Evolutionary conservation across 2,888 invertebrate genomes (phyloP).

Genomic region (Xestia ashworthii): DNA sequence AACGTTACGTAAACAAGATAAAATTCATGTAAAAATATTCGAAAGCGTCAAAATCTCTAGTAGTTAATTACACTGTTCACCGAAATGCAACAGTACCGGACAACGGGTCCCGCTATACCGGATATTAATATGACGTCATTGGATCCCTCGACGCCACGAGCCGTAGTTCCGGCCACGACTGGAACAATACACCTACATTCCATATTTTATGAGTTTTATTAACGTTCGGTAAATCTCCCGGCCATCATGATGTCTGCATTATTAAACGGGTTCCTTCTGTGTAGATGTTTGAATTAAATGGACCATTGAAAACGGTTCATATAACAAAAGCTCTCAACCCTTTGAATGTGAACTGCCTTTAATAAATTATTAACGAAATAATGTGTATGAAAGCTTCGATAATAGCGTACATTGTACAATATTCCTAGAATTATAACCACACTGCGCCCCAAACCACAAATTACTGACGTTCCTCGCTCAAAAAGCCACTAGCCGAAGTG

Average conservation of each 20-base stretch:
- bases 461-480: too few relatives aligned
- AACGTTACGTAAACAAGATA: conserved; percentile 60
- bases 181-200: conserved; percentile 75
- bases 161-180: conserved; percentile 77
- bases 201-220: conserved; percentile 71
- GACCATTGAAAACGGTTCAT: conserved; percentile 30
- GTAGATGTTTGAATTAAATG: conserved; percentile 31
- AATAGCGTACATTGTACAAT: conserved; percentile 26
- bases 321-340: conserved; percentile 33
- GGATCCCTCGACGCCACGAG: conserved; percentile 73
- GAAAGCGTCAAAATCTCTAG: conserved; percentile 60
- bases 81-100: conserved; percentile 75
- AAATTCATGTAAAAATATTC: conserved; percentile 57
- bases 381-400: conserved; percentile 20
- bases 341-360: conserved; percentile 15
- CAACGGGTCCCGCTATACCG: conserved; percentile 76
- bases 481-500: too few relatives aligned
- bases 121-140: conserved; percentile 84
- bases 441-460: too few relatives aligned
- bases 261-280: conserved; percentile 41
- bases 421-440: neutral
- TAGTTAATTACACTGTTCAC: conserved; percentile 63
- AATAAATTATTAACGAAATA: conserved; percentile 31
- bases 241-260: conserved; percentile 39
- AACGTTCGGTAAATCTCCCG: conserved; percentile 45